A percentile compares a stretch with the other conserved stretches of the same genome.
Conservation (phyloP, 2,888 invertebrate species). For the Prostheceraeus crozeri region DNA sequence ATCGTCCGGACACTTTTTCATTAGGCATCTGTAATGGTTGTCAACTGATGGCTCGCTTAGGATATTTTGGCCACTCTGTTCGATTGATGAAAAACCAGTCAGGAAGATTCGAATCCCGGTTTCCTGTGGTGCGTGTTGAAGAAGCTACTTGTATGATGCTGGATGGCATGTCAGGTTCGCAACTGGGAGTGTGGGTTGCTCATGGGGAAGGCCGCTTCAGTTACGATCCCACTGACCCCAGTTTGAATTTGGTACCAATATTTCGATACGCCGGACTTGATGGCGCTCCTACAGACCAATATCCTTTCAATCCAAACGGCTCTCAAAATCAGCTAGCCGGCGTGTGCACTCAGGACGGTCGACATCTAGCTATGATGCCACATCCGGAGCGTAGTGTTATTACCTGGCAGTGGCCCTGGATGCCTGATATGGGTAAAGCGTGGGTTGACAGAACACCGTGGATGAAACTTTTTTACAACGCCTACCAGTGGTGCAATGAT, state of each 20-base stretch:
- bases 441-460: too few species aligned
- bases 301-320: constrained; percentile 78
- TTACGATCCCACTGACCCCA: too few species aligned
- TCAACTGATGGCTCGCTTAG: constrained; percentile 83
- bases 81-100: constrained; percentile 74
- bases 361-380: constrained; percentile 95
- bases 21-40: constrained; percentile 98
- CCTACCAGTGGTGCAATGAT: constrained; percentile 62
- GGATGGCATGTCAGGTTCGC: constrained; percentile 74
- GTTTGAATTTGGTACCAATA: too few species aligned
- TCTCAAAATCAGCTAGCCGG: constrained; percentile 66
- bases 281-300: constrained; percentile 62
- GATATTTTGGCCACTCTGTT: constrained; percentile 66
- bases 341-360: constrained; percentile 76
- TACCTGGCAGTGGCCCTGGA: constrained; percentile 73
- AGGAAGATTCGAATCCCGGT: constrained; percentile 76
- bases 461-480: constrained; percentile 83
- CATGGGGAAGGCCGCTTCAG: constrained; percentile 75
- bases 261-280: constrained; percentile 76
- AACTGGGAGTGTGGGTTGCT: constrained; percentile 89
- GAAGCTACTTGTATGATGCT: constrained; percentile 75
- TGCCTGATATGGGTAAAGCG: constrained; percentile 50
- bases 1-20: constrained; percentile 73
- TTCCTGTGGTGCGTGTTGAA: constrained; percentile 69
- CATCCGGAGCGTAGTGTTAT: constrained; percentile 88